A percentile compares a stretch with the other conserved stretches of the same genome.
These are phyloP conservation scores for Gymnocephalus cernua DNA, from an alignment of 2,113 vertebrate genomes.

Conservation along the genomic window DNA sequence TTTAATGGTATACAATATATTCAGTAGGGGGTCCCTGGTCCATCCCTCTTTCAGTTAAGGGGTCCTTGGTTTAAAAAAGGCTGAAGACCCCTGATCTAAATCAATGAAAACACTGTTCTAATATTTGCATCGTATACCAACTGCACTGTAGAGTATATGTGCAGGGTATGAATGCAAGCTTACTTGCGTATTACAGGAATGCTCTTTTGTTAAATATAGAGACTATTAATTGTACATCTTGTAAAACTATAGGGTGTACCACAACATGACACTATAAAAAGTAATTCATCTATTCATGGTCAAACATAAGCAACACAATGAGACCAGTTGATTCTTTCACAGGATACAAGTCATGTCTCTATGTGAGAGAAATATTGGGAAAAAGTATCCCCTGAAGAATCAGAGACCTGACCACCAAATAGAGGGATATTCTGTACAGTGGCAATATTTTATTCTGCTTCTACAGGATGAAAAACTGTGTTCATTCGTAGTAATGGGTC, in stretches of 20 bases:
- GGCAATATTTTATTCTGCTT: conserved; percentile 14
- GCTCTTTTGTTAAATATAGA: not conserved
- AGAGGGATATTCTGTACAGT: not conserved
- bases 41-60: too few species aligned
- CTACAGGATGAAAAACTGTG: conserved; percentile 38
- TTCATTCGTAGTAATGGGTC: conserved; percentile 63
- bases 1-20: too few species aligned
- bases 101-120: not conserved
- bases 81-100: too few species aligned
- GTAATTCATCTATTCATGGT: not conserved
- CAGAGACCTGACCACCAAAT: not conserved
- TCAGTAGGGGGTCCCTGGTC: too few species aligned
- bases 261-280: not conserved
- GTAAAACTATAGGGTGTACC: not conserved
- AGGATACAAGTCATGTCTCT: not conserved
- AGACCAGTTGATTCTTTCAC: not conserved
- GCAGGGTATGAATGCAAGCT: not conserved
- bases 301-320: not conserved
- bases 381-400: not conserved
- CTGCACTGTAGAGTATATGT: not conserved
- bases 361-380: not conserved
- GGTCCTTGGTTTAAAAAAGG: too few species aligned
- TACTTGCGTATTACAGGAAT: not conserved
- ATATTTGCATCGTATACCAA: not conserved
- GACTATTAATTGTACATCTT: not conserved